phyloP scores from a whole-genome alignment of 2,888 invertebrate species.

The Rhagonycha fulva region DNA sequence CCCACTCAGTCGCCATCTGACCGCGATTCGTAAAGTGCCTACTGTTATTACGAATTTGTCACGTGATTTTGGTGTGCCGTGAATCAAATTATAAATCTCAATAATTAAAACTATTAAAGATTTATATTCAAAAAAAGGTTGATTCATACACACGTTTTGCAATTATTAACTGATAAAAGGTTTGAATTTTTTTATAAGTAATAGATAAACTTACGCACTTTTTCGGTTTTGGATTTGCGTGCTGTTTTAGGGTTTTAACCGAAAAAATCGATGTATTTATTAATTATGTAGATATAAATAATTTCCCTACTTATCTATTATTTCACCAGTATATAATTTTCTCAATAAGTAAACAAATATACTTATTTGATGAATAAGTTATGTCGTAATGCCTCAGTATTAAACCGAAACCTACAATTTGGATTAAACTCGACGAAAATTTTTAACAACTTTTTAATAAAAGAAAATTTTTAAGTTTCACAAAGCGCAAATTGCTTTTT shows the following conservation, averaged over 20 bases:
- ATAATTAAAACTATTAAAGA: not conserved
- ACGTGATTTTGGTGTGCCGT: constrained; percentile 27
- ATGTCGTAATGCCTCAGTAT: not conserved
- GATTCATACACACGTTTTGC: not conserved
- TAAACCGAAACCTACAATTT: not conserved
- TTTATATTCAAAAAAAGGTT: not conserved
- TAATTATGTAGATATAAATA: not conserved
- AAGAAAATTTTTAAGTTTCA: not conserved
- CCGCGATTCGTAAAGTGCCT: constrained; percentile 32
- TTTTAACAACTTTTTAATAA: not conserved
- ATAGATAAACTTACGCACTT: not conserved
- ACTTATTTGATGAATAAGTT: not conserved
- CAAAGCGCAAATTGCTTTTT: not conserved
- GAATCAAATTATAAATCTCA: constrained; percentile 7
- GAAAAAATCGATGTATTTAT: not conserved
- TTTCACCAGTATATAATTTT: not conserved
- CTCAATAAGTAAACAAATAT: not conserved
- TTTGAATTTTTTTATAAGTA: not conserved
- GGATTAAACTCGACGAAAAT: not conserved
- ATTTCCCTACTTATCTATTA: not conserved
- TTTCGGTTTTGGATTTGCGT: not conserved
- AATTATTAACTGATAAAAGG: not conserved
- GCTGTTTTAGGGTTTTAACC: not conserved
- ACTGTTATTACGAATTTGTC: constrained; percentile 18
- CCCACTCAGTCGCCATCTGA: constrained; percentile 30